Base-by-base conservation (phyloP, 2,113 vertebrate genomes). In the Paraplagusia blochii region DNA sequence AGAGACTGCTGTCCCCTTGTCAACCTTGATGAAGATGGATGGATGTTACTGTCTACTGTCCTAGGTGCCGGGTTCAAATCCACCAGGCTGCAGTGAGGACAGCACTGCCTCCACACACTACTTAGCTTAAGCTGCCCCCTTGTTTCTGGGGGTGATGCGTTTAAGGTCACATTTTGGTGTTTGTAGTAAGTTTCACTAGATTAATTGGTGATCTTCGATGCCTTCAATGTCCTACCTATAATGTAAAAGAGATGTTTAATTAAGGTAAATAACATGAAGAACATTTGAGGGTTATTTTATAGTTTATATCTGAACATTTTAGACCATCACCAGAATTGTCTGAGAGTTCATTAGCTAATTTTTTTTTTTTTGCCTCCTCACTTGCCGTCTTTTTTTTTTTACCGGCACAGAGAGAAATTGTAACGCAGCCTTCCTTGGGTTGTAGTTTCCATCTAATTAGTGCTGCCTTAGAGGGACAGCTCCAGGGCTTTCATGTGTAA, bases 401-500 rank as follows among this genome's bases (percentile, higher is more conserved):
- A 53, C 47, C 51, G 65, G 64, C 58, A 69, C 40, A 43, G 46
- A 63, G 69, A 16, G 58, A 63, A 45, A 68, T 74, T 63, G 43
- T 79, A 72, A 78, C 72, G 45, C 42, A 29, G 13, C 15, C 40
- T 44, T 63, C 49, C 49, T 72, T 72, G 70, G 64, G 59, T 49
- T 77, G 53, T 55, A 49, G 72, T 66, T 69, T 66, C 43, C 5
- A 18, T 78, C 72, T 85, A 85, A 88, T 90, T 86, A 88, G 71
- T 71, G 72, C 78, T 65, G 36, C 76, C 78, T 76, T 72, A 58
- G 63, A 74, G 53, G 61, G 69, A 74, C 62, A 38, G 67, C 53
- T 50, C 29, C 53, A 76, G 63, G 67, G 74, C 66, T 76, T 82
- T 83, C 84, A 79, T 76, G 63, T 70, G 53, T 55, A 55, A 83